Base-by-base conservation (phyloP, 1,140 invertebrate genomes). In the Catajapyx aquilonaris region DNA sequence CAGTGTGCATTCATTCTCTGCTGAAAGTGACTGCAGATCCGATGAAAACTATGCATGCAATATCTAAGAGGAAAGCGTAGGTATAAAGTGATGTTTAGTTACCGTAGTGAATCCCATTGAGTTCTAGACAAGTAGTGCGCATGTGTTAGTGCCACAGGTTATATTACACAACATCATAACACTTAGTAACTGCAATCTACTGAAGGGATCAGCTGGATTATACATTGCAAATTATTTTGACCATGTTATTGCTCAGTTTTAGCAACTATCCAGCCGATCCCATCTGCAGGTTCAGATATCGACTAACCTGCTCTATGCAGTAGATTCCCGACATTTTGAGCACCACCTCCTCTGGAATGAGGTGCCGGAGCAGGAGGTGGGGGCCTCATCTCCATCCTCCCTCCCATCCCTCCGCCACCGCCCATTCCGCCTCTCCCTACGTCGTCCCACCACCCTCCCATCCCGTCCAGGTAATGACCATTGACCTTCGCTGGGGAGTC, bases 401-500 rank as follows among this genome's bases (percentile, higher is more conserved):
- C 2, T 31, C 35, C 10, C 39, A 38, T 15, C 40, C 31, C 38
- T n/a, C 42, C 43, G 15, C 40, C 37, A 13, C 36, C 16, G 17
- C 71, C 68, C 54, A 68, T 60, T 44, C 64, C 67, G 59, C 68
- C 64, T 50, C 65, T 52, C 49, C 61, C 55, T 44, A 57, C 57
- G 39, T 61, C 58, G 45, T 51, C 54, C 44, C 57, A 54, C 55
- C 50, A 49, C 19, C 56, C 60, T 55, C 59, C 61, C 46, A 58
- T 53, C 53, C 51, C 65, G 44, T 71, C 65, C 40, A 75, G 71
- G 52, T 77, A 76, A 37, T 70, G 63, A 7, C 75, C 74, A 49
- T 79, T 77, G 62, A 77, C 68, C 55, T 78, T 78, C 43, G 75
- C 74, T 13, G 79, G 79, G 20, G 78, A 81, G 53, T 84, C 79